Evolutionary conservation across 2,888 invertebrate species (phyloP).

Genomic region (Seladonia tumulorum): DNA sequence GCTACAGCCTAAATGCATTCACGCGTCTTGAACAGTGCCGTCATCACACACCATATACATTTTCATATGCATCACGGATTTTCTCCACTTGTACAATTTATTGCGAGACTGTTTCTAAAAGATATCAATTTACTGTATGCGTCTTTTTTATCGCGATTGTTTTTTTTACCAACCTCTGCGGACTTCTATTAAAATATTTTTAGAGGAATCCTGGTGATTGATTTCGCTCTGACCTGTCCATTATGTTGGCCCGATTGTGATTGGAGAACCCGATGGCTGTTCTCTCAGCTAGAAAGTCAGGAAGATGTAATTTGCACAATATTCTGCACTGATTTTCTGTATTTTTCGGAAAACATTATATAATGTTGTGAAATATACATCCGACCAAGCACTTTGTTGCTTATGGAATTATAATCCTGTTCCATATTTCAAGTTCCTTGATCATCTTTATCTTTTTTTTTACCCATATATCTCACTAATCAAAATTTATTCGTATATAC

Average conservation of each 20-base stretch:
- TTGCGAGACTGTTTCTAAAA: constrained; percentile 58
- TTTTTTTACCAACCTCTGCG: constrained; percentile 40
- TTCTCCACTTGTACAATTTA: constrained; percentile 62
- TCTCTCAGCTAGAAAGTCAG: not conserved
- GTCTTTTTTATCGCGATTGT: constrained; percentile 30
- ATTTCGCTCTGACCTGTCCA: not conserved
- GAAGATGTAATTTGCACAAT: not conserved
- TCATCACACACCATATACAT: not conserved
- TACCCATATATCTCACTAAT: not conserved
- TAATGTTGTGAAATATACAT: not conserved
- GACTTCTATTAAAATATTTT: constrained; percentile 54
- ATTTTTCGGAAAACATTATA: not conserved
- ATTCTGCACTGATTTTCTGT: not conserved
- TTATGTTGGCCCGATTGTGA: not conserved
- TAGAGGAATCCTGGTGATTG: constrained; percentile 15
- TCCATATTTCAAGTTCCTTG: too few relatives aligned
- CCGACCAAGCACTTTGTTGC: too few relatives aligned
- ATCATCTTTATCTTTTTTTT: not conserved
- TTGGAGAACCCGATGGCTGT: not conserved
- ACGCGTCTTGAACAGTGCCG: constrained; percentile 23
- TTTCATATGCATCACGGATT: constrained; percentile 52
- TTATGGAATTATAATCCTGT: too few relatives aligned
- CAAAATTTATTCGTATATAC: constrained; percentile 7
- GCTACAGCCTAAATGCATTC: constrained; percentile 23
- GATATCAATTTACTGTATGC: constrained; percentile 15